A percentile compares a stretch with the other conserved stretches of the same genome.
Conservation (phyloP, 2,797 vertebrate species). For the Bradypus variegatus region DNA sequence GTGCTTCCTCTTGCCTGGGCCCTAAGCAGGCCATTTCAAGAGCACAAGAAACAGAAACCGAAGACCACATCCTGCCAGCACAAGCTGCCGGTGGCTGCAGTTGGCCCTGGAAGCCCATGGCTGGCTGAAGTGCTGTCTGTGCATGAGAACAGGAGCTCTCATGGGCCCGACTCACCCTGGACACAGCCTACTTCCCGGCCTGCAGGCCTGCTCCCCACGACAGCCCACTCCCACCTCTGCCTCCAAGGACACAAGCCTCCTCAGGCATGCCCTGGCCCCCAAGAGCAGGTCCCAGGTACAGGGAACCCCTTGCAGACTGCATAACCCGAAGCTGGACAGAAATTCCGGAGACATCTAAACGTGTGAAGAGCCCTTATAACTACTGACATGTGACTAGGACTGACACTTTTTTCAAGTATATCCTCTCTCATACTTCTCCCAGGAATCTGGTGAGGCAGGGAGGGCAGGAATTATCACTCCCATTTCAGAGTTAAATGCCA, state of each 20-base stretch:
- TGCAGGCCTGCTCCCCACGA: not conserved
- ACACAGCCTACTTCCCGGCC: not conserved
- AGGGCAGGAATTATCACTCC: not conserved
- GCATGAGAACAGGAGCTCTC: not conserved
- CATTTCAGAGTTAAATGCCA: not conserved
- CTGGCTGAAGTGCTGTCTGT: not conserved
- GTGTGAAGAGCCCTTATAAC: not conserved
- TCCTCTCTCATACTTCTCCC: not conserved
- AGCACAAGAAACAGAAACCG: slow-evolving; percentile 55
- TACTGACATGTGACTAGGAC: not conserved
- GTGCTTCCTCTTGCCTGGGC: slow-evolving; percentile 29
- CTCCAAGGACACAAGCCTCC: not conserved
- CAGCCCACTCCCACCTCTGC: not conserved
- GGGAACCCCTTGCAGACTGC: not conserved
- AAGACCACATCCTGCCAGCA: slow-evolving; percentile 58
- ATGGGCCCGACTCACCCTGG: not conserved
- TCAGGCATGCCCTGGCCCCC: not conserved
- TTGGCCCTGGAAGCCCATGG: not conserved
- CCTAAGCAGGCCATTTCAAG: not conserved
- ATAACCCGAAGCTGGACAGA: not conserved
- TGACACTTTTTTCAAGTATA: not conserved
- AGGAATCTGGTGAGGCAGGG: not conserved
- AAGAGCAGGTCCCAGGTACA: not conserved
- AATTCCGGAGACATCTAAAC: not conserved
- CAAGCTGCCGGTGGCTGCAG: slow-evolving; percentile 8